These are phyloP conservation scores for Drosophila quinaria DNA, from an alignment of 2,888 invertebrate genomes.

Conservation along the genomic window DNA sequence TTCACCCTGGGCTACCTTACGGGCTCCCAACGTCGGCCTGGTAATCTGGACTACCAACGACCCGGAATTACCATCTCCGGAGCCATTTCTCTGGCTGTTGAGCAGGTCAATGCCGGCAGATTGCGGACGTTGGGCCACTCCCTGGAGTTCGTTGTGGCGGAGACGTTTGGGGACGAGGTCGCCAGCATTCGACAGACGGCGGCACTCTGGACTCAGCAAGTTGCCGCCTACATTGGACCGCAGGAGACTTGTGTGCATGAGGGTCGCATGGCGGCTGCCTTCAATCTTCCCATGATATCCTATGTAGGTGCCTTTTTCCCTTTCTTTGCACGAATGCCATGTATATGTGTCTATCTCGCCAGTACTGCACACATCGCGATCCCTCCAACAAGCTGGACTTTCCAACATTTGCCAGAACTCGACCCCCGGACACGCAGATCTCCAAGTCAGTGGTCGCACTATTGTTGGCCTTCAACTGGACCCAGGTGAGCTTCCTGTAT, in stretches of 20 bases:
- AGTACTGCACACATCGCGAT: conserved; percentile 96
- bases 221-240: conserved; percentile 95
- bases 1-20: conserved; percentile 94
- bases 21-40: conserved; percentile 92
- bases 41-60: conserved; percentile 92
- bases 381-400: conserved; percentile 95
- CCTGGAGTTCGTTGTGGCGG: conserved; percentile 93
- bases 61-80: conserved; percentile 91
- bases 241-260: conserved; percentile 95
- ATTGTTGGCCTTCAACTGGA: conserved; percentile 94
- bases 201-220: conserved; percentile 92
- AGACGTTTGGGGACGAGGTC: conserved; percentile 96
- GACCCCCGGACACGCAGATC: conserved; percentile 97
- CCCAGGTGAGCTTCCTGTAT: conserved; percentile 93
- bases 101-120: conserved; percentile 91
- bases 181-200: conserved; percentile 94
- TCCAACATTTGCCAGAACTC: conserved; percentile 96
- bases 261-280: conserved; percentile 96
- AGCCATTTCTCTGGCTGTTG: conserved; percentile 94
- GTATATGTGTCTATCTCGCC: conserved; percentile 50
- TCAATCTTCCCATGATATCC: conserved; percentile 98
- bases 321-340: background rate
- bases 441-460: conserved; percentile 96
- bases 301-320: conserved; percentile 89
- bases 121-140: conserved; percentile 89